Conservation (phyloP, 2,888 invertebrate species). For the Linnaemya tessellans region DNA sequence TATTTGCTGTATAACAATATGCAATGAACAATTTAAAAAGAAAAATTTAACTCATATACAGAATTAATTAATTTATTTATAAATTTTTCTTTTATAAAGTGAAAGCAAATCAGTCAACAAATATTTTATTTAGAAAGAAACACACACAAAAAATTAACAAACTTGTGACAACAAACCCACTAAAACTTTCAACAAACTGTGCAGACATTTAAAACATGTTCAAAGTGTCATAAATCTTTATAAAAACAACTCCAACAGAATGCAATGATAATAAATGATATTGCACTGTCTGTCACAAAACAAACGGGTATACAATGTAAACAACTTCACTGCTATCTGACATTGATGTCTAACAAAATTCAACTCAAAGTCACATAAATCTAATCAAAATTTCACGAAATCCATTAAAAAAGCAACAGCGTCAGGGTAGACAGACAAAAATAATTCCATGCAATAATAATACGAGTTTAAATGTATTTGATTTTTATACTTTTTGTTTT, state of each 20-base stretch:
- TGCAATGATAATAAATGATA: not conserved
- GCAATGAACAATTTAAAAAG: no score
- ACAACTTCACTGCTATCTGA: not conserved
- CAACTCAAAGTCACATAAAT: not conserved
- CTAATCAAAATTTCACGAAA: not conserved
- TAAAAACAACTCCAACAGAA: not conserved
- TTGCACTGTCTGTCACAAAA: not conserved
- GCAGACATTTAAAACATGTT: conserved; percentile 29
- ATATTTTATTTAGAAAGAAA: not conserved
- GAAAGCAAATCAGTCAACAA: not conserved
- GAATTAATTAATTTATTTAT: not conserved
- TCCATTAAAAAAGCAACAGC: no score
- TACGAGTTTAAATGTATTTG: no score
- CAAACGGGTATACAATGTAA: not conserved
- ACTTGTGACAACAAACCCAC: not conserved
- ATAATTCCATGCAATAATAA: not conserved
- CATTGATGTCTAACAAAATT: not conserved
- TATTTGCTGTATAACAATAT: no score
- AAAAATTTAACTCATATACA: no score
- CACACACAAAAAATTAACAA: not conserved
- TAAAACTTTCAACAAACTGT: conserved; percentile 12
- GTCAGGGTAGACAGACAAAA: no score
- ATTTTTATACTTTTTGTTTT: no score
- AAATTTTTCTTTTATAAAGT: not conserved
- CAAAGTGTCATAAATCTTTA: conserved; percentile 35